A percentile compares a stretch with the other conserved stretches of the same genome.
Evolutionary conservation across 1,140 invertebrate genomes (phyloP).

Genomic region (Caligus rogercresseyi): DNA sequence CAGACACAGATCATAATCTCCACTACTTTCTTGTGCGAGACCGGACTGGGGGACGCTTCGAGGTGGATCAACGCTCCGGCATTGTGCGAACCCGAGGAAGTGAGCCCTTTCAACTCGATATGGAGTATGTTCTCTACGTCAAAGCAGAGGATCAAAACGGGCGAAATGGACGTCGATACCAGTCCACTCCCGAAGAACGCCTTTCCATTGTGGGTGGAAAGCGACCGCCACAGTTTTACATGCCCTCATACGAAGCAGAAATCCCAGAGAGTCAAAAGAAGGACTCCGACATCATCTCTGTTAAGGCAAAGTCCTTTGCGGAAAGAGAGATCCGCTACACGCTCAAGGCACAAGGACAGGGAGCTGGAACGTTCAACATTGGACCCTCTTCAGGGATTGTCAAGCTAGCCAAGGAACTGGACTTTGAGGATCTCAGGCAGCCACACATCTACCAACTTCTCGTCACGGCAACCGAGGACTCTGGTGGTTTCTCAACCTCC

Average conservation of each 20-base stretch:
- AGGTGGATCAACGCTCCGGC: slow-evolving; percentile 76
- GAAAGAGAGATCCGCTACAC: slow-evolving; percentile 86
- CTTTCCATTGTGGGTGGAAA: slow-evolving; percentile 83
- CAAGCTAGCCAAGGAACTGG: slow-evolving; percentile 78
- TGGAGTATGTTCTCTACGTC: slow-evolving; percentile 87
- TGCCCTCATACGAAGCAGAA: slow-evolving; percentile 76
- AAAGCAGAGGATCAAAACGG: slow-evolving; percentile 90
- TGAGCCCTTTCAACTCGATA: slow-evolving; percentile 78
- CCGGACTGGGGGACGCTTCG: slow-evolving; percentile 58
- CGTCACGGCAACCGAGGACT: slow-evolving; percentile 84
- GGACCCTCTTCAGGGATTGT: slow-evolving; percentile 80
- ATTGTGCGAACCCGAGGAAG: slow-evolving; percentile 76
- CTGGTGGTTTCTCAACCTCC: slow-evolving; percentile 80
- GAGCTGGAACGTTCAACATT: slow-evolving; percentile 84
- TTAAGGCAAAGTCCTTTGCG: slow-evolving; percentile 87
- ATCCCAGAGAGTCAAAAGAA: slow-evolving; percentile 90
- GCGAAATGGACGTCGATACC: slow-evolving; percentile 66
- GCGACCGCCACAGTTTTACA: slow-evolving; percentile 79
- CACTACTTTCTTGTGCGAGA: slow-evolving; percentile 86
- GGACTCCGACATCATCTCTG: slow-evolving; percentile 86
- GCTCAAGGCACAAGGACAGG: slow-evolving; percentile 75
- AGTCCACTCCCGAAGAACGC: slow-evolving; percentile 73
- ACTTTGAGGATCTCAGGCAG: slow-evolving; percentile 80
- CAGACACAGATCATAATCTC: slow-evolving; percentile 82
- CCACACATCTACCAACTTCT: slow-evolving; percentile 77